Conservation (phyloP, 2,797 vertebrate species). For the Champsocephalus gunnari region DNA sequence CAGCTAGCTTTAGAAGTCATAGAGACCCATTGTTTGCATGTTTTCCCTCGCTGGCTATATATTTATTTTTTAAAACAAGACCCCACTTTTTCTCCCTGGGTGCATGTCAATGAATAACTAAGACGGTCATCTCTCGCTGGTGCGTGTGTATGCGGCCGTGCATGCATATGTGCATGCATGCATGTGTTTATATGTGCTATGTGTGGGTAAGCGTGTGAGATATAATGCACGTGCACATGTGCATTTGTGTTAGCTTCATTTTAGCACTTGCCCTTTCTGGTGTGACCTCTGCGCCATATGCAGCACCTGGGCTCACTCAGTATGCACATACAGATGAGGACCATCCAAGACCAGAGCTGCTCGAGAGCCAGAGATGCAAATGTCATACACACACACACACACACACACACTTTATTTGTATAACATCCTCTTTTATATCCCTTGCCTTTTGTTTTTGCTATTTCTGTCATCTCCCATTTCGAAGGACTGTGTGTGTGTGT, state of each 20-base stretch:
- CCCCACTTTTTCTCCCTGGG: conserved; percentile 54
- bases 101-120: conserved; percentile 78
- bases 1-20: conserved; percentile 51
- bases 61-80: conserved; percentile 20
- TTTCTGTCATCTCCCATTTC: conserved; percentile 65
- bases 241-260: conserved; percentile 80
- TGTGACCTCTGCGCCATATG: conserved; percentile 83
- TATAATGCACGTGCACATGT: conserved; percentile 62
- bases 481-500: conserved; percentile 30
- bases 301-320: conserved; percentile 87
- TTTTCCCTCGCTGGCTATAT: conserved; percentile 40
- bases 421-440: conserved; percentile 73
- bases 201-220: conserved; percentile 47
- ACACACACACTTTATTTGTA: conserved; percentile 65
- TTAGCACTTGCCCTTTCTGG: conserved; percentile 85
- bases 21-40: conserved; percentile 56
- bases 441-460: conserved; percentile 70
- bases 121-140: conserved; percentile 57
- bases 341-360: conserved; percentile 78
- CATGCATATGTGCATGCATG: conserved; percentile 29
- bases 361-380: conserved; percentile 82
- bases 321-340: conserved; percentile 87
- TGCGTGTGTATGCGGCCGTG: conserved; percentile 36
- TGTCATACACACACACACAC: conserved; percentile 58
- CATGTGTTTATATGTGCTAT: conserved; percentile 46